phyloP scores from a whole-genome alignment of 2,113 vertebrate genomes.

The Brachirus orientalis region DNA sequence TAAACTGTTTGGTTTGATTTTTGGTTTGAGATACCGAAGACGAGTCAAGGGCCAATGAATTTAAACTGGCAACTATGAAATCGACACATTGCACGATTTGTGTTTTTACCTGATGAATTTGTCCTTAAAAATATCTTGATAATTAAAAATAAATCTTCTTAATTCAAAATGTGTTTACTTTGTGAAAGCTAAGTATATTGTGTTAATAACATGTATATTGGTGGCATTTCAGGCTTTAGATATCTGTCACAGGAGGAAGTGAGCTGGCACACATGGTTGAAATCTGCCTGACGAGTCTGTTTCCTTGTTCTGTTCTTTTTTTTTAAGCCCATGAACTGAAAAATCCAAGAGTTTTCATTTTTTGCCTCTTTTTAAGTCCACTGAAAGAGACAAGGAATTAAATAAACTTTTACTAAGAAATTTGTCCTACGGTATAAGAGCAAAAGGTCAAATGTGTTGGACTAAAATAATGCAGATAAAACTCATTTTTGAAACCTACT shows the following conservation, averaged over 20 bases:
- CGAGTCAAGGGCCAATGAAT: too few relatives aligned
- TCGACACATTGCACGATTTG: too few relatives aligned
- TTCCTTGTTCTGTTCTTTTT: constrained; percentile 64
- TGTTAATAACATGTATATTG: constrained; percentile 14
- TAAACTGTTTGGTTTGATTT: not conserved
- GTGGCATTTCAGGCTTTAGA: constrained; percentile 31
- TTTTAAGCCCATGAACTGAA: constrained; percentile 2
- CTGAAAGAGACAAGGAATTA: not conserved
- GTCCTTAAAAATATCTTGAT: too few relatives aligned
- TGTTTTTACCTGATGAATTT: too few relatives aligned
- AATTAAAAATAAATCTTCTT: too few relatives aligned
- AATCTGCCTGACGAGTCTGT: constrained; percentile 55
- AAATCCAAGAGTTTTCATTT: constrained; percentile 2
- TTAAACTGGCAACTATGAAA: too few relatives aligned
- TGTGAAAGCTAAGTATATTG: not conserved
- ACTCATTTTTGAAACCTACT: not conserved
- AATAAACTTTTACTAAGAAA: too few relatives aligned
- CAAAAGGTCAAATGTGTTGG: too few relatives aligned
- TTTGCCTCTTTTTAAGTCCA: not conserved
- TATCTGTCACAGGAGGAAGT: constrained; percentile 70
- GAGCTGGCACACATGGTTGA: constrained; percentile 66
- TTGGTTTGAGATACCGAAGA: too few relatives aligned
- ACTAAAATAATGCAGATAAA: not conserved
- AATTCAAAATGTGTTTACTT: not conserved
- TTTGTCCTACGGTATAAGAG: too few relatives aligned